These are phyloP conservation scores for Melanargia galathea DNA, from an alignment of 2,888 invertebrate genomes.

Conservation along the genomic window DNA sequence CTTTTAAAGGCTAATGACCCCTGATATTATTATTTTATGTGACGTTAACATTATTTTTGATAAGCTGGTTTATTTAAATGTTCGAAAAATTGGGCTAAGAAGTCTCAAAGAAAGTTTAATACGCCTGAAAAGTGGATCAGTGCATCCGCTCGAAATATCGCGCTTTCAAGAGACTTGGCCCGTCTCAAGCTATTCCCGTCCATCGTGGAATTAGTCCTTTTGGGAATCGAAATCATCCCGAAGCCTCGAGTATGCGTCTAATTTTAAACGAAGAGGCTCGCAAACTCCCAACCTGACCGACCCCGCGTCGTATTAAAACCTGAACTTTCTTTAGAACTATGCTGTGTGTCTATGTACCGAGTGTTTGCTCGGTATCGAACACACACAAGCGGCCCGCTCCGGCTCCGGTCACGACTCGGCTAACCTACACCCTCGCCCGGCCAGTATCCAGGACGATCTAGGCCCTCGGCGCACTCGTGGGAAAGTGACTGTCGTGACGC, in stretches of 20 bases:
- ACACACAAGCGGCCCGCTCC: slow-evolving; percentile 71
- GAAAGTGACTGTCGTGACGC: slow-evolving; percentile 71
- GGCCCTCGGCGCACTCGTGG: slow-evolving; percentile 63
- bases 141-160: slow-evolving; percentile 77
- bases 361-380: slow-evolving; percentile 76
- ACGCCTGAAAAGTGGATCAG: slow-evolving; percentile 48
- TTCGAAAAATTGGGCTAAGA: background rate
- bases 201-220: slow-evolving; percentile 65
- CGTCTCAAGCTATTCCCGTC: slow-evolving; percentile 73
- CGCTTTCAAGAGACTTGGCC: slow-evolving; percentile 55
- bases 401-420: slow-evolving; percentile 77
- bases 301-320: slow-evolving; percentile 80
- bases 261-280: slow-evolving; percentile 81
- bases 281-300: slow-evolving; percentile 80
- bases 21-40: background rate
- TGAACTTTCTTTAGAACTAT: slow-evolving; percentile 81
- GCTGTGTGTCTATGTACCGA: slow-evolving; percentile 63
- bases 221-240: slow-evolving; percentile 58
- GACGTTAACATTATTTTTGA: background rate
- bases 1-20: slow-evolving; percentile 66
- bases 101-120: slow-evolving; percentile 8
- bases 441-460: slow-evolving; percentile 70
- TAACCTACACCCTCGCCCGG: slow-evolving; percentile 65
- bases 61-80: background rate
- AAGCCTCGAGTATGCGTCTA: slow-evolving; percentile 81